Conservation (phyloP, 2,113 vertebrate species). For the Thamnaconus septentrionalis region DNA sequence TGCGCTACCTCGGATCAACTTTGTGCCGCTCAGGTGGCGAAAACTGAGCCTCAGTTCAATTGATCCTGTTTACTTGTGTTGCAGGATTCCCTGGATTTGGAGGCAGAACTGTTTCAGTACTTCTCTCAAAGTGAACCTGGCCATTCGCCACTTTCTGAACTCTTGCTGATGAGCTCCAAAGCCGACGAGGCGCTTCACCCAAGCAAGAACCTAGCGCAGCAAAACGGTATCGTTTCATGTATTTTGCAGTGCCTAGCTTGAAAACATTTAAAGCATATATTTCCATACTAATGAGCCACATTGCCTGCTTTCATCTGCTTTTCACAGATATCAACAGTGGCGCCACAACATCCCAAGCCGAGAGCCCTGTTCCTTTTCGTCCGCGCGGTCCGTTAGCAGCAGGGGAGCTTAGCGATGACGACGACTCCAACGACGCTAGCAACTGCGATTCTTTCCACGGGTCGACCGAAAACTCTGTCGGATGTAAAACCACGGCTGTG, state of each 20-base stretch:
- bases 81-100: constrained; percentile 87
- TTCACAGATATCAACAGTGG: too few relatives aligned
- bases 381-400: constrained; percentile 79
- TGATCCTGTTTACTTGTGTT: background rate
- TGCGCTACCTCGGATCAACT: too few relatives aligned
- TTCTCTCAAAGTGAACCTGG: constrained; percentile 67
- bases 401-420: constrained; percentile 80
- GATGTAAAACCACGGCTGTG: constrained; percentile 45
- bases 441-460: constrained; percentile 43
- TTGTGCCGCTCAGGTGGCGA: too few relatives aligned
- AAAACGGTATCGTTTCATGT: constrained; percentile 40
- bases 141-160: constrained; percentile 78
- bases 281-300: too few relatives aligned
- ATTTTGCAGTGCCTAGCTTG: too few relatives aligned
- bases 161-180: constrained; percentile 68
- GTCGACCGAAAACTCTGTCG: constrained; percentile 34
- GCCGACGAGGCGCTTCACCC: constrained; percentile 78
- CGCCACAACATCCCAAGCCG: constrained; percentile 14
- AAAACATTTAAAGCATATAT: too few relatives aligned
- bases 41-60: background rate
- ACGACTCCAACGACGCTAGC: constrained; percentile 32
- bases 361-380: constrained; percentile 49
- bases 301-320: too few relatives aligned
- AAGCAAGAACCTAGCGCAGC: constrained; percentile 66
- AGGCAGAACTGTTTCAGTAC: constrained; percentile 87